Evolutionary conservation across 1,140 invertebrate species (phyloP), one percentile per base, ranked within the genome.

Genomic region (Diachasma alloeum): DNA sequence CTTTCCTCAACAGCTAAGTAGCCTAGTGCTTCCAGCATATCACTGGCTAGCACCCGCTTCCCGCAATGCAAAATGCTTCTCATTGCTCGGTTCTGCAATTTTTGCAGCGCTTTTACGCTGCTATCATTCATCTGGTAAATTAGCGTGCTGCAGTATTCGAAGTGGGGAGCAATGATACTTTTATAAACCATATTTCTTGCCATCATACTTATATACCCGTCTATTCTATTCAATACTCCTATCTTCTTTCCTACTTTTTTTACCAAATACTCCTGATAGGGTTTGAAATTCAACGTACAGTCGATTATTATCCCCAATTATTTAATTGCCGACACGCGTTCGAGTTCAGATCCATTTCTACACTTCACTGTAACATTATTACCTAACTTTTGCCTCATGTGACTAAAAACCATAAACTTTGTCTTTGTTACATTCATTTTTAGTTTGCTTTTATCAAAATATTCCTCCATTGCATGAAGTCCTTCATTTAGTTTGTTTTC

Each of bases 11-110:
- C 31, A 1, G 66, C 39, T 19, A 78, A 24, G 69, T 69, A 80
- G 42, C 72, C 42, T 44, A 80, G 26, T 11, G 72, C 42, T 19
- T 71, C 37, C 37, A 80, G 15, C 78, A 78, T 78, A 42, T 68
- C 22, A 22, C 39, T 66, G 17, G 71, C 59, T 46, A 15, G 39
- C 3, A 72, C 72, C 66, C 46, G 15, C 67, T 39, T 72, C 22
- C 72, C 39, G 26, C 66, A 69, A 19, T 75, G 44, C 19, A 77
- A 74, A 8, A 80, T 77, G 6, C 59, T 46, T 67, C 76, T 72
- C 72, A 78, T 78, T 26, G 72, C 67, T 9, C 76, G 42, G 26
- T 79, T 76, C 59, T 79, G 53, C 0, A 17, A 6, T n/a, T 24
- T 68, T 44, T 81, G 79, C 3, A 78, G 13, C 73, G n/a, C 42